Evolutionary conservation across 2,797 vertebrate genomes (phyloP), one percentile per base, ranked within the genome.

Genomic region (Botia almorhae): DNA sequence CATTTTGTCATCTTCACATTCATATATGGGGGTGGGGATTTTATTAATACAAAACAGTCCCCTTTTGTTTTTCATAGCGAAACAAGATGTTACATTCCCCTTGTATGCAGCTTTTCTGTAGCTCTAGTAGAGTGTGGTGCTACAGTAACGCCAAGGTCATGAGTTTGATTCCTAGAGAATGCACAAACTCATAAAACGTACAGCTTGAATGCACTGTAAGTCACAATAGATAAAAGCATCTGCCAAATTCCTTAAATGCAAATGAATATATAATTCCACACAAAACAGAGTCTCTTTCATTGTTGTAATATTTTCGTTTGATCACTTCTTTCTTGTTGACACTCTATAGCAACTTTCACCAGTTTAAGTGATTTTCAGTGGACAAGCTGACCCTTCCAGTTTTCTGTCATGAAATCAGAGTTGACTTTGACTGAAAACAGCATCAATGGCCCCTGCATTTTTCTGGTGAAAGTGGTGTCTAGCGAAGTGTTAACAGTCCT

Each of bases 401-500:
- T 67, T 81, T 68, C 69, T 33, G 56, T 65, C 36, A 39, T 83
- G 55, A 71, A 83, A 85, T 73, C 26, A 19, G 69, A 53, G 64
- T 82, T 87, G 88, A 90, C 87, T 86, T 29, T 89, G 86, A 89
- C 82, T 67, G 81, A 83, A 87, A 82, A 81, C 87, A 81, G 87
- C 83, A 89, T 90, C 87, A 87, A 81, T 73, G 76, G 48, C 43
- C n/a, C 60, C 69, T 85, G 85, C 72, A 78, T 82, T 76, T 83
- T 84, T 74, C 81, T 84, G 69, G 73, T 82, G 81, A 79, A 80
- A 85, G 75, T 10, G 26, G 71, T 89, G 88, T 89, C 83, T 89
- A 81, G 78, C 91, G 84, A 89, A 89, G 87, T 90, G 88, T 87
- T 91, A 89, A 91, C 88, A 85, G 87, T 82, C 84, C 87, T 92